phyloP scores from a whole-genome alignment of 1,140 invertebrate genomes.

The Myzus persicae region DNA sequence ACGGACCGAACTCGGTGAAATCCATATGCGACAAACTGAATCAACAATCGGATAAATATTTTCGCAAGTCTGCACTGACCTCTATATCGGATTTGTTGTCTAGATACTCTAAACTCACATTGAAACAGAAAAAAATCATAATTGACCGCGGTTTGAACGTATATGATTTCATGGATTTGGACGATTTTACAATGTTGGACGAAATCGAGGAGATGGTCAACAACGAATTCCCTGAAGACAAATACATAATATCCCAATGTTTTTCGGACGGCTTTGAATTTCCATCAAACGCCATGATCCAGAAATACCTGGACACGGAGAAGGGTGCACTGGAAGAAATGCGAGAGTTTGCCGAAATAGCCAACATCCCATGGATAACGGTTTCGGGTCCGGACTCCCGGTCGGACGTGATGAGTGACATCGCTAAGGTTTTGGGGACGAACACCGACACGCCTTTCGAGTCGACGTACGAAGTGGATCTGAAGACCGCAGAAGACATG shows the following conservation, averaged over 20 bases:
- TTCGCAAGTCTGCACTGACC: neutral
- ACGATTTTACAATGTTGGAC: neutral
- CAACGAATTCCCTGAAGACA: neutral
- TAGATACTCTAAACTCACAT: neutral
- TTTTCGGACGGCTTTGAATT: neutral
- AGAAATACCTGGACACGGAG: neutral
- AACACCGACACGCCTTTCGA: neutral
- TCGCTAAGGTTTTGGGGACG: neutral
- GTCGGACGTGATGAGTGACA: neutral
- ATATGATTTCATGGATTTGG: neutral
- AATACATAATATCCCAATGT: neutral
- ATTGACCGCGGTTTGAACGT: neutral
- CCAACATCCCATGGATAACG: neutral
- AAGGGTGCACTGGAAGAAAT: neutral
- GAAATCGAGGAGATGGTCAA: neutral
- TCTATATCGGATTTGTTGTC: neutral
- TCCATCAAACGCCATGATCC: neutral
- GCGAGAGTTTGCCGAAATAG: neutral
- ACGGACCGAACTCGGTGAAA: neutral
- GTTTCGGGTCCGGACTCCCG: neutral
- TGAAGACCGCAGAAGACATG: neutral
- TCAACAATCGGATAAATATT: no score
- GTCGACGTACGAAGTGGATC: neutral
- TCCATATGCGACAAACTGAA: neutral
- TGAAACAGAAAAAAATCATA: constrained; percentile 18